phyloP scores from a whole-genome alignment of 2,797 vertebrate species.

The Eidolon dupreanum region DNA sequence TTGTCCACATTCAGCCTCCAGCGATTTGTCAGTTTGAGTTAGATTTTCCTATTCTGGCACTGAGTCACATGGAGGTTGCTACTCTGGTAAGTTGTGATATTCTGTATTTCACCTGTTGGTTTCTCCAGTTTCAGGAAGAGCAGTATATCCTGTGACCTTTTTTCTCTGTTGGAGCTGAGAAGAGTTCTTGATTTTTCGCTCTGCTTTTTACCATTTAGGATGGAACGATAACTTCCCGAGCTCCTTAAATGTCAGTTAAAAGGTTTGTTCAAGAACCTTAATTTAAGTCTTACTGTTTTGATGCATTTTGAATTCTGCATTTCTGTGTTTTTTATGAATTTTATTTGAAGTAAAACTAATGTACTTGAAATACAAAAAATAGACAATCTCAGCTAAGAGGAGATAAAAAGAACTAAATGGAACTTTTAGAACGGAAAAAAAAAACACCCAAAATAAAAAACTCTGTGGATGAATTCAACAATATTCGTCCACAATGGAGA shows the following conservation, averaged over 20 bases:
- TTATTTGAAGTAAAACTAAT: not conserved
- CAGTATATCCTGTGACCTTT: not conserved
- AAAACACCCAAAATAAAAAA: not conserved
- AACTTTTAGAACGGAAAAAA: not conserved
- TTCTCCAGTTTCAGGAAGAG: not conserved
- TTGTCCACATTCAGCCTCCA: not conserved
- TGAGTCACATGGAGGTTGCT: too few relatives aligned
- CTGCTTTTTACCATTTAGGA: not conserved
- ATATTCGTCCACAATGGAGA: not conserved
- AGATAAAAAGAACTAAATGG: not conserved
- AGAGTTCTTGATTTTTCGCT: not conserved
- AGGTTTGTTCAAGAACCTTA: not conserved
- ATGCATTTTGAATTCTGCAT: not conserved
- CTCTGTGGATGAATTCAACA: not conserved
- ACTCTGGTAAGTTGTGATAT: not conserved
- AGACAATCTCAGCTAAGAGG: not conserved
- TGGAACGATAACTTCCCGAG: not conserved
- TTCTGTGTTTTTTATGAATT: not conserved
- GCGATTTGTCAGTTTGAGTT: not conserved
- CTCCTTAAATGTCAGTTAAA: not conserved
- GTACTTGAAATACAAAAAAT: not conserved
- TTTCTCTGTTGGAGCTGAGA: not conserved
- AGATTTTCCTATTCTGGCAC: not conserved
- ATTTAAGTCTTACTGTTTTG: not conserved
- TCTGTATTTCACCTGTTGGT: not conserved